phyloP scores from a whole-genome alignment of 2,888 invertebrate genomes.

The Germaria angustata region DNA sequence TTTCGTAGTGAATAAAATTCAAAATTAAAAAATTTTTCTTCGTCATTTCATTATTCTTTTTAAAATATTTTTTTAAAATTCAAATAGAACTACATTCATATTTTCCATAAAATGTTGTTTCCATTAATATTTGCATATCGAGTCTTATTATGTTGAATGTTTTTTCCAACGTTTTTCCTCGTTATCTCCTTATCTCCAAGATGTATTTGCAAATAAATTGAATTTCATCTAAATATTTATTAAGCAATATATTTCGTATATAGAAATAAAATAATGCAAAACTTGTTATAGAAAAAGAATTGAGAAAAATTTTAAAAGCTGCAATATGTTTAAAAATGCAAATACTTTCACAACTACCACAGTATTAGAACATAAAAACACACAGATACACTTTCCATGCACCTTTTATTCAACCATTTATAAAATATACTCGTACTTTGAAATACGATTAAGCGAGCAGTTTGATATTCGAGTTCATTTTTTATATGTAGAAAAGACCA shows the following conservation, averaged over 20 bases:
- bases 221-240: too few relatives aligned
- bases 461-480: slow-evolving; percentile 23
- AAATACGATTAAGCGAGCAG: slow-evolving; percentile 35
- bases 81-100: too few relatives aligned
- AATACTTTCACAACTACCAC: slow-evolving; percentile 9
- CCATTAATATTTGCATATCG: too few relatives aligned
- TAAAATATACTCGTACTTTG: slow-evolving; percentile 26
- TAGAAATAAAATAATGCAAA: neutral
- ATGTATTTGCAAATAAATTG: slow-evolving; percentile 1
- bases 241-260: slow-evolving; percentile 9
- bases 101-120: too few relatives aligned
- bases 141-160: too few relatives aligned
- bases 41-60: too few relatives aligned
- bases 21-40: too few relatives aligned
- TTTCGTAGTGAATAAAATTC: too few relatives aligned
- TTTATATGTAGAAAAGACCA: neutral
- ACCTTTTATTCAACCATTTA: slow-evolving; percentile 5
- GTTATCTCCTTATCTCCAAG: too few relatives aligned
- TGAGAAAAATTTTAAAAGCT: neutral
- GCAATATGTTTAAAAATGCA: slow-evolving; percentile 40
- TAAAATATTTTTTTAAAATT: too few relatives aligned
- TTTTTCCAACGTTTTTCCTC: too few relatives aligned
- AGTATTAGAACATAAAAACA: neutral
- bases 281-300: neutral
- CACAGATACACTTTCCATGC: neutral